These are phyloP conservation scores for Tetanocera ferruginea DNA, from an alignment of 2,888 invertebrate species.

Conservation along the genomic window DNA sequence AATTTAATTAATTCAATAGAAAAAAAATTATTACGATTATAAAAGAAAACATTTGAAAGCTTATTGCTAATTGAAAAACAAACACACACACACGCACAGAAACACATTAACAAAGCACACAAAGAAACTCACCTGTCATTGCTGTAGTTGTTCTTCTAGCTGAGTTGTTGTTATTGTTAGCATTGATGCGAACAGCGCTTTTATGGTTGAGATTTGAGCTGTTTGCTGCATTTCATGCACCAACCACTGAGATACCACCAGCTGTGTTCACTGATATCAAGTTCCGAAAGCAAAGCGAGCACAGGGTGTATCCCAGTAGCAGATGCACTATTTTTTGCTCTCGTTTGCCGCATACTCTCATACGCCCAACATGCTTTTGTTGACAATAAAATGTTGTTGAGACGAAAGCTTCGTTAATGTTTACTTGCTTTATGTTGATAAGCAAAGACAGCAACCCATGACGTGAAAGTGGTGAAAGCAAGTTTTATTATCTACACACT, in stretches of 20 bases:
- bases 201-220: background rate
- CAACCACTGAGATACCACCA: slow-evolving; percentile 98
- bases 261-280: slow-evolving; percentile 90
- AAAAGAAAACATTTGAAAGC: background rate
- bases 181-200: background rate
- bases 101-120: background rate
- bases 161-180: background rate
- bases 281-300: slow-evolving; percentile 82
- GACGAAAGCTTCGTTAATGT: background rate
- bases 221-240: slow-evolving; percentile 58
- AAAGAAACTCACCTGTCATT: background rate
- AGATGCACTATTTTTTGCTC: slow-evolving; percentile 66
- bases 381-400: background rate
- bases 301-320: slow-evolving; percentile 97
- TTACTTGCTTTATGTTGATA: background rate
- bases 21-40: background rate
- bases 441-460: slow-evolving; percentile 34
- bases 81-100: background rate
- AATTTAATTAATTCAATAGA: background rate
- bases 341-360: background rate
- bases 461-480: background rate
- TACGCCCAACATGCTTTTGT: no score
- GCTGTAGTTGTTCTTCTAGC: background rate
- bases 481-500: background rate
- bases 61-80: background rate